These are phyloP conservation scores for Drosophila putrida DNA, from an alignment of 2,888 invertebrate species.

Conservation along the genomic window DNA sequence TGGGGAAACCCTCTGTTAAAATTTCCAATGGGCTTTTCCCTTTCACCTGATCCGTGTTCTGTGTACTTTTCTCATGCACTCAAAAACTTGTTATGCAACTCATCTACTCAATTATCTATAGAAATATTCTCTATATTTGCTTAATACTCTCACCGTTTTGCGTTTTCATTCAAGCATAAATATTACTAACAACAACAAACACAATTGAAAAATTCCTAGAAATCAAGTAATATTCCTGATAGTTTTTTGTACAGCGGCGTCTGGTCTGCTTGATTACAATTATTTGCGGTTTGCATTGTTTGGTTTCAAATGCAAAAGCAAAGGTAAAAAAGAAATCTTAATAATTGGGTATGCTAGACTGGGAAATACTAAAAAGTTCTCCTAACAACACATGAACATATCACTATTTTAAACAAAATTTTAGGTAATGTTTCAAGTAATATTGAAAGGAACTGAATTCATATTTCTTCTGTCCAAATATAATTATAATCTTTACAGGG, in stretches of 20 bases:
- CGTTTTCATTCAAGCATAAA: conserved; percentile 17
- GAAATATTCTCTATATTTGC: not conserved
- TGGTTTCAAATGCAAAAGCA: conserved; percentile 8
- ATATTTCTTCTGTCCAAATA: not conserved
- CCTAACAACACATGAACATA: no score
- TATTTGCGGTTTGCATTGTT: conserved; percentile 42
- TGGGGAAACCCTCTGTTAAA: not conserved
- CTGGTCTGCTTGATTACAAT: conserved; percentile 32
- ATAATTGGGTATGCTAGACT: not conserved
- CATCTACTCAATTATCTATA: not conserved
- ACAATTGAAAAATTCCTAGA: conserved; percentile 15
- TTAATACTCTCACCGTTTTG: conserved; percentile 15
- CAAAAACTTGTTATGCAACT: not conserved
- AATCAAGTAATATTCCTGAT: conserved; percentile 22
- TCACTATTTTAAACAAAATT: not conserved
- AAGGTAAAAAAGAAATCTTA: not conserved
- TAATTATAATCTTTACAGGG: not conserved
- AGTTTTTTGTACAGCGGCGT: conserved; percentile 15
- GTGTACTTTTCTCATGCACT: conserved; percentile 3
- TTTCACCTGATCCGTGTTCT: conserved; percentile 1
- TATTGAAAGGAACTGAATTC: no score
- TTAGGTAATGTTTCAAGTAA: not conserved
- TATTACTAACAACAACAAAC: not conserved
- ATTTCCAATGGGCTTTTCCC: not conserved
- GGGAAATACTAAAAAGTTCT: not conserved